Evolutionary conservation across 64 coral and sea anemone genomes (phyloP).

Genomic region (Actinia tenebrosa): DNA sequence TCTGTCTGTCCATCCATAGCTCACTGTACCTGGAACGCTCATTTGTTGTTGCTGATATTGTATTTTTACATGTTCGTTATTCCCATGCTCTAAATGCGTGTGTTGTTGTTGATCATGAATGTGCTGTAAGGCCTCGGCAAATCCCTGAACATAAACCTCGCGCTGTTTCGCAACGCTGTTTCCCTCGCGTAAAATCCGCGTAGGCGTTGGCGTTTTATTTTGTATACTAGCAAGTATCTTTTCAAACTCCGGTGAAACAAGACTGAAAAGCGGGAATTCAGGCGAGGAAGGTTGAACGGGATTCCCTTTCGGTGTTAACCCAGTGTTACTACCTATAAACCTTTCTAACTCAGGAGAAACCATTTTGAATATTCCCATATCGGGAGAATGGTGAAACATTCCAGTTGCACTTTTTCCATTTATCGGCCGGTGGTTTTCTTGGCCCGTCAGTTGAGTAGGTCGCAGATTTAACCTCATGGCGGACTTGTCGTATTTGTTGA

Average conservation of each 20-base stretch:
- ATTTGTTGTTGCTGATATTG: neutral
- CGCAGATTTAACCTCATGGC: constrained; percentile 66
- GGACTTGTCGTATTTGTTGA: constrained; percentile 73
- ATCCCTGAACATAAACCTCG: constrained; percentile 85
- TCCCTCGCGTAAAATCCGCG: constrained; percentile 33
- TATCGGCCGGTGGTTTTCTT: constrained; percentile 19
- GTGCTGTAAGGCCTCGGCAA: constrained; percentile 86
- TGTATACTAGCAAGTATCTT: constrained; percentile 87
- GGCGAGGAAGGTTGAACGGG: constrained; percentile 48
- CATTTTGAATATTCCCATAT: constrained; percentile 81
- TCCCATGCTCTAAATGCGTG: constrained; percentile 30
- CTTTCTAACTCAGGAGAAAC: constrained; percentile 88
- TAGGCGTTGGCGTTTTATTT: constrained; percentile 65
- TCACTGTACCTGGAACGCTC: neutral
- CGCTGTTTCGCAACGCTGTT: constrained; percentile 68
- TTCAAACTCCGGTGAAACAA: constrained; percentile 97
- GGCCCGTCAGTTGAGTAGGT: constrained; percentile 24
- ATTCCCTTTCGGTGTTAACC: constrained; percentile 67
- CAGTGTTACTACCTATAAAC: constrained; percentile 89
- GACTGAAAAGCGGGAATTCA: constrained; percentile 77
- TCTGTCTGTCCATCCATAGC: constrained; percentile 12
- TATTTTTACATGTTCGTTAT: constrained; percentile 31
- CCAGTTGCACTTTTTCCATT: neutral
- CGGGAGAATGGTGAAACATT: constrained; percentile 75
- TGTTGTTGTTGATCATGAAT: constrained; percentile 61